Base-by-base conservation (phyloP, 2,113 vertebrate genomes). In the Lophotis ruficrista region DNA sequence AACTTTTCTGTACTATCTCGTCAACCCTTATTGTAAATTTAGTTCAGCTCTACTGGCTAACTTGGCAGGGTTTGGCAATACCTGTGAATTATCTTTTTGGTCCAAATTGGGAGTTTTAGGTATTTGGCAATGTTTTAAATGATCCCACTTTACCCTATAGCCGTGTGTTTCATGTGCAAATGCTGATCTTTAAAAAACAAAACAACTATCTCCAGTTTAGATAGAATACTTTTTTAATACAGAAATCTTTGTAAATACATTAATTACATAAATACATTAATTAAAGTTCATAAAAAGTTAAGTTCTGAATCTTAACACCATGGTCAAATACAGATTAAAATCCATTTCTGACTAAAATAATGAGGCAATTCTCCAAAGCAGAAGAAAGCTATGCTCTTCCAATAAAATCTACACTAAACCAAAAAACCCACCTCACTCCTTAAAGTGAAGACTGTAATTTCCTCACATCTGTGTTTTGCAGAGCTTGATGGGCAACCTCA, bases 171-270 rank as follows among this genome's bases (percentile, higher is more conserved):
- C 9, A 0, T 3, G 43, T 31, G 43, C 31, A 16, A 60, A 16
- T 3, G 25, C 24, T 28, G 43, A 14, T 23, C 9, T 56, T 79
- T 6, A 43, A 43, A 38, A 69, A 38, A 2, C 7, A 28, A 60
- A 37, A 6, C 24, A 11, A 24, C 24, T 5, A 0, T 4, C 37
- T 82, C 60, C 43, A 9, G 30, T 68, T 79, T 53, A 61, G 17
- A 5, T 2, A 56, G 54, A 94, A 89, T 28, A 58, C 41, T 85
- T 96, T 85, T 96, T 71, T 94, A 95, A 95, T 94, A 82, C 14
- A 87, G 82, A 94, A 85, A 94, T 78, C 64, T 50, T 86, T 54
- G 72, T 66, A 60, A 85, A 87, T 83, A 61, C 87, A 60, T 41
- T 75, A 66, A 79, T 53, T 51, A 62, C 50, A 23, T 23, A 50